Conservation (phyloP, 2,888 invertebrate species). For the Helleia helle region DNA sequence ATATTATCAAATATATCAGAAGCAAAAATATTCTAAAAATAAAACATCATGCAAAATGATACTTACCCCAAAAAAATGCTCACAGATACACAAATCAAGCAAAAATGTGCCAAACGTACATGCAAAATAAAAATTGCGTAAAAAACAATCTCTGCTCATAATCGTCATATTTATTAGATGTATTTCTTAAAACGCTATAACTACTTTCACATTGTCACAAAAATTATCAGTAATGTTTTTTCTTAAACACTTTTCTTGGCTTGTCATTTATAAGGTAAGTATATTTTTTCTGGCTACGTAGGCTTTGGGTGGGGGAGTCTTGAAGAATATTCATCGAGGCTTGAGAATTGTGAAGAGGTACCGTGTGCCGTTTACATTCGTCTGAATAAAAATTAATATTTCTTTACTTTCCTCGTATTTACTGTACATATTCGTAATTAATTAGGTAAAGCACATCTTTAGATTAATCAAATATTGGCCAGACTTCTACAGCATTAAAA, state of each 20-base stretch:
- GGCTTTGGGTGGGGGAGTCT: conserved; percentile 24
- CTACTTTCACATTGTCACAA: background rate
- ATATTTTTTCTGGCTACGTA: conserved; percentile 13
- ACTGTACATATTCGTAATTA: too few relatives aligned
- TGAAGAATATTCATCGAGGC: conserved; percentile 51
- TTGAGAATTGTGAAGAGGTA: conserved; percentile 48
- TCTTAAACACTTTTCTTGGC: conserved; percentile 24
- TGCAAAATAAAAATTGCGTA: conserved; percentile 27
- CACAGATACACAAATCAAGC: conserved; percentile 39
- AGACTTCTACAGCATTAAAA: too few relatives aligned
- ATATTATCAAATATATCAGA: too few relatives aligned
- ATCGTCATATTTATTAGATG: conserved; percentile 33
- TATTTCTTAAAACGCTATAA: conserved; percentile 21
- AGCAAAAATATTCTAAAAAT: too few relatives aligned
- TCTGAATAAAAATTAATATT: conserved; percentile 33
- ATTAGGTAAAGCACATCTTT: too few relatives aligned
- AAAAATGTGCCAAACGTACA: conserved; percentile 34
- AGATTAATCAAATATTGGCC: too few relatives aligned
- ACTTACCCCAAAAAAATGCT: conserved; percentile 21
- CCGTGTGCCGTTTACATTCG: conserved; percentile 27
- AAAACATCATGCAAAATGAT: conserved; percentile 22
- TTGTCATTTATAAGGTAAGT: conserved; percentile 2
- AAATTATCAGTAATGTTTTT: conserved; percentile 14
- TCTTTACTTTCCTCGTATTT: background rate
- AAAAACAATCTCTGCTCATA: conserved; percentile 57